Evolutionary conservation across 1,140 invertebrate genomes (phyloP), one percentile per base, ranked within the genome.

Genomic region (Choristoneura fumiferana): DNA sequence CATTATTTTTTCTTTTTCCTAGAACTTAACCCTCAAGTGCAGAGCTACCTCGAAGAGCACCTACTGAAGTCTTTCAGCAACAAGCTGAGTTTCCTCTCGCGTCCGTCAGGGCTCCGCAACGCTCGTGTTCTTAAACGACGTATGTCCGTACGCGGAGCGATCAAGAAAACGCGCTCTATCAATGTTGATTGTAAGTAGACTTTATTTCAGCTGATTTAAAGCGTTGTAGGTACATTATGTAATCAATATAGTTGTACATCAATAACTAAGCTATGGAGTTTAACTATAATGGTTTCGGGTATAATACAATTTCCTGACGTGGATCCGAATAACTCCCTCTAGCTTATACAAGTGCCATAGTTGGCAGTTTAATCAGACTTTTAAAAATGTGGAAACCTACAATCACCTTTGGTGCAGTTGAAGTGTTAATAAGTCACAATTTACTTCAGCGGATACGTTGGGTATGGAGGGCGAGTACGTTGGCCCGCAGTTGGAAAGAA

Each of bases 41-140:
- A 96, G 71, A 93, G 95, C 71, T 98, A 98, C 87, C 89, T 98
- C 55, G 96, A 97, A 73, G 95, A 96, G 75, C 94, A 97, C 72
- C 76, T 96, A n/a, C 89, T 95, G 72, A 95, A 95, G 66, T 93
- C 94, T 33, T 93, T 97, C 54, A 93, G 93, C 15, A 92, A 93
- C 71, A 94, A 94, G 71, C 91, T 92, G 14, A 93, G 92, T 59
- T 90, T 96, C 59, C 87, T 95, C 14, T 90, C 91, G 38, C 90
- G 91, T 43, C 91, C 90, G 12, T 84, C 89, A 0, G 89, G 87
- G n/a, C 62, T 87, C 1, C 72, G 87, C 33, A 84, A 90, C n/a
- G 58, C 67, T 13, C 89, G 91, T 56, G 90, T 91, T 58, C 65
- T 95, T 4, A 91, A 92, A 37, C 90, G 94, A 12, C 93, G 92